Evolutionary conservation across 2,888 invertebrate genomes (phyloP).

Genomic region (Thyatira batis): DNA sequence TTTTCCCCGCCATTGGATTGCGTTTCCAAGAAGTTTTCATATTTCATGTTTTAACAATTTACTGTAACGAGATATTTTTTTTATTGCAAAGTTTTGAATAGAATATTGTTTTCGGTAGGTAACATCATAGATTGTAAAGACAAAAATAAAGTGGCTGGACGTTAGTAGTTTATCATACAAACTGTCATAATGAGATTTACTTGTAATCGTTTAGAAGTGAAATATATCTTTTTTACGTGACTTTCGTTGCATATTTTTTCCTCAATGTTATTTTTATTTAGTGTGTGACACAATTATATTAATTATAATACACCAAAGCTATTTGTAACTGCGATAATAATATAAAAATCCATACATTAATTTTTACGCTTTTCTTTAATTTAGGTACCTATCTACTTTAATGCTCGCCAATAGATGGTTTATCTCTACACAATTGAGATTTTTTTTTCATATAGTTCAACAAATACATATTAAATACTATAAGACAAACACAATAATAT

Average conservation of each 20-base stretch:
- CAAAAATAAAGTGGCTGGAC: slow-evolving; percentile 34
- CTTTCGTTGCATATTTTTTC: slow-evolving; percentile 51
- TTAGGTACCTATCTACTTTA: too few species aligned
- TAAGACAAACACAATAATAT: too few species aligned
- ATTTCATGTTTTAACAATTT: background rate
- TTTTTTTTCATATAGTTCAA: too few species aligned
- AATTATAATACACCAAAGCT: slow-evolving; percentile 2
- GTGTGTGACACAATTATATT: slow-evolving; percentile 34
- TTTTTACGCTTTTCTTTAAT: too few species aligned
- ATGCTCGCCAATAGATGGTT: too few species aligned
- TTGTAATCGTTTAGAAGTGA: slow-evolving; percentile 55
- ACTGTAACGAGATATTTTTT: background rate
- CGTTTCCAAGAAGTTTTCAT: slow-evolving; percentile 1
- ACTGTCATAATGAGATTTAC: slow-evolving; percentile 52
- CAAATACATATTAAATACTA: too few species aligned
- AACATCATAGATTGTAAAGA: slow-evolving; percentile 6
- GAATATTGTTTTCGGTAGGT: background rate
- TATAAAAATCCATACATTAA: too few species aligned
- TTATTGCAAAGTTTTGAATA: background rate
- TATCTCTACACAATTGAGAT: too few species aligned
- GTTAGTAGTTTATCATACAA: slow-evolving; percentile 47
- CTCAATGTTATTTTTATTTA: slow-evolving; percentile 43
- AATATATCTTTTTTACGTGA: slow-evolving; percentile 65
- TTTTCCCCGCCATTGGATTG: background rate
- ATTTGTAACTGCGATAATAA: background rate